phyloP scores from a whole-genome alignment of 2,888 invertebrate genomes.

The Noctuana brunneofusca region DNA sequence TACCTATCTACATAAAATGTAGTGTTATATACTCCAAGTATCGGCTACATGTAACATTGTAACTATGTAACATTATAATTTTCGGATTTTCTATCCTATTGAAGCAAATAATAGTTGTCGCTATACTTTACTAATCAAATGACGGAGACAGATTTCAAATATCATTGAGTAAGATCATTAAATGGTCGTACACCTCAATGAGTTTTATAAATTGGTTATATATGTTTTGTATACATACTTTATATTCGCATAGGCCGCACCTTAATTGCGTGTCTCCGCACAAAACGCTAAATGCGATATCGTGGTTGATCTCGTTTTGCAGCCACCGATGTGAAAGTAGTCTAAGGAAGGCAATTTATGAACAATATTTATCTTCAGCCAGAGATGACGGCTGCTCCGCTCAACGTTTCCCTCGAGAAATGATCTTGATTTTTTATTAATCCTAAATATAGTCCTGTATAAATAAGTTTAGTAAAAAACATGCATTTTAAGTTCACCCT shows the following conservation, averaged over 20 bases:
- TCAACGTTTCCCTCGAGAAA: constrained; percentile 23
- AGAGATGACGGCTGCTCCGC: constrained; percentile 22
- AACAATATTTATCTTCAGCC: constrained; percentile 28
- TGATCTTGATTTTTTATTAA: constrained; percentile 19
- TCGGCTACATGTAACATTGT: too few relatives aligned
- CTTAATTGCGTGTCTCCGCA: neutral
- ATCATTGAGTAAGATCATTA: too few relatives aligned
- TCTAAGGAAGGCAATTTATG: constrained; percentile 29
- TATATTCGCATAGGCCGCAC: neutral
- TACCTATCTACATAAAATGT: too few relatives aligned
- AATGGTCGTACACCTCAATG: too few relatives aligned
- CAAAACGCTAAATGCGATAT: constrained; percentile 1
- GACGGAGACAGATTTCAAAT: too few relatives aligned
- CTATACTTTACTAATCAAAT: too few relatives aligned
- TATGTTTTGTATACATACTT: neutral
- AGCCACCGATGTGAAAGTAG: constrained; percentile 14
- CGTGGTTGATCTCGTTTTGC: constrained; percentile 7
- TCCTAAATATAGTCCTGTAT: neutral
- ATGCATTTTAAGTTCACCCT: neutral
- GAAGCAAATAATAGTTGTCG: too few relatives aligned
- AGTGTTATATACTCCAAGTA: too few relatives aligned
- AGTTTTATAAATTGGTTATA: neutral
- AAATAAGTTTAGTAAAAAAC: too few relatives aligned
- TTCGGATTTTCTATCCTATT: too few relatives aligned
- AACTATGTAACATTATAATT: too few relatives aligned